phyloP scores from a whole-genome alignment of 2,797 vertebrate genomes.

The Thripadectes ignobilis region DNA sequence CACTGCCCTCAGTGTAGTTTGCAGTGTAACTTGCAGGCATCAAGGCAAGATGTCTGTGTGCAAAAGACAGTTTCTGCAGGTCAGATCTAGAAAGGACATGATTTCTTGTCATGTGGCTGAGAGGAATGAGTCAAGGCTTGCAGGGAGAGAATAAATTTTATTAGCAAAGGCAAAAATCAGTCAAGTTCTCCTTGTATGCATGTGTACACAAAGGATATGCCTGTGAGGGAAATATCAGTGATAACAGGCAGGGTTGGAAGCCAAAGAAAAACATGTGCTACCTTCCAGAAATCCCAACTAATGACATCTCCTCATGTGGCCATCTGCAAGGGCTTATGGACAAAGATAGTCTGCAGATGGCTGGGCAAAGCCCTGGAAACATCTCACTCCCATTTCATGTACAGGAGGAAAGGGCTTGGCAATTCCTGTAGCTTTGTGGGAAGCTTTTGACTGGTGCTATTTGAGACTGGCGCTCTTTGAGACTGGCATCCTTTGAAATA shows the following conservation, averaged over 20 bases:
- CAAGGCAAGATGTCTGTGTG: accelerated
- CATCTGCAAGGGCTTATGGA: neutral
- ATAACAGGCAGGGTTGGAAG: neutral
- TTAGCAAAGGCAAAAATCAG: neutral
- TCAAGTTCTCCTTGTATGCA: neutral
- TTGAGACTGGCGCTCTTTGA: neutral
- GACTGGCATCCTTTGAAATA: neutral
- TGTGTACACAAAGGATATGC: neutral
- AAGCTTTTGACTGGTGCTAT: neutral
- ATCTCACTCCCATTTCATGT: accelerated
- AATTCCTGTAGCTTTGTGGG: neutral
- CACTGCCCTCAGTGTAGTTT: neutral
- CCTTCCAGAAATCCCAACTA: neutral
- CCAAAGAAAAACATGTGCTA: neutral
- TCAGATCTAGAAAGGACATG: neutral
- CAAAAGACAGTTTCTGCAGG: neutral
- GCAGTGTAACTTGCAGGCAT: neutral
- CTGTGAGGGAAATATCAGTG: neutral
- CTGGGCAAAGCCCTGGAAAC: neutral
- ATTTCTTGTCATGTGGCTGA: neutral
- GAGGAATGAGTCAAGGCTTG: neutral
- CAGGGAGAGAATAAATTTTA: neutral
- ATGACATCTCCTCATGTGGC: neutral
- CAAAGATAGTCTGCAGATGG: neutral
- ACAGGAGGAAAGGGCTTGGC: neutral